phyloP scores from a whole-genome alignment of 2,113 vertebrate genomes.

The Zeus faber region DNA sequence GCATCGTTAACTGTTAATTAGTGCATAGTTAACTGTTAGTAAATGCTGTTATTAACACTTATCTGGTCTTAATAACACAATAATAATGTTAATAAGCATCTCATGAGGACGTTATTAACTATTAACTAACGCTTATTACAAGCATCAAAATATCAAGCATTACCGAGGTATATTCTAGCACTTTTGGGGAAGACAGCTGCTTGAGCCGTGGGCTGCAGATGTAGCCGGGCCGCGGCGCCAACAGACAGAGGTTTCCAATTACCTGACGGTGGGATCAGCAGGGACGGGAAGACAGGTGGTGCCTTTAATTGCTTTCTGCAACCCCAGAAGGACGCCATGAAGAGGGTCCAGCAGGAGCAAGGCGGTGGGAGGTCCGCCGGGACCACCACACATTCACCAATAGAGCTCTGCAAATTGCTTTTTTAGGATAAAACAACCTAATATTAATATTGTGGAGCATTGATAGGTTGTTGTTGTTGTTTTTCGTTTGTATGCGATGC shows the following conservation, averaged over 20 bases:
- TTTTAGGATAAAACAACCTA: conserved; percentile 38
- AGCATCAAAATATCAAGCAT: too few relatives aligned
- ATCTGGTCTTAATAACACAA: too few relatives aligned
- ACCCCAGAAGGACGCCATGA: conserved; percentile 51
- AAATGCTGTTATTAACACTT: too few relatives aligned
- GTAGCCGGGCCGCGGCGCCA: conserved; percentile 45
- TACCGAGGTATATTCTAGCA: conserved; percentile 25
- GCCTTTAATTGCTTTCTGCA: conserved; percentile 73
- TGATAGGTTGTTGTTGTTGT: not conserved
- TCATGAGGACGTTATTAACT: too few relatives aligned
- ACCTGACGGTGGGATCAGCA: conserved; percentile 54
- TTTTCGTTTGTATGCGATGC: too few relatives aligned
- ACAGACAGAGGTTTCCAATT: conserved; percentile 69
- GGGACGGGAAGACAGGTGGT: conserved; percentile 65
- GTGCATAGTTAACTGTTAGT: too few relatives aligned
- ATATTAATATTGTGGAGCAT: conserved; percentile 22
- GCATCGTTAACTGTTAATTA: too few relatives aligned
- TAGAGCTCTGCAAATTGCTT: conserved; percentile 54
- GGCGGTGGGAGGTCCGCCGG: conserved; percentile 19
- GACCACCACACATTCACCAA: conserved; percentile 36
- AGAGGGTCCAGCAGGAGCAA: conserved; percentile 32
- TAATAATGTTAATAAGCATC: too few relatives aligned
- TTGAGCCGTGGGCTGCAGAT: conserved; percentile 59
- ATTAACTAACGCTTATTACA: too few relatives aligned
- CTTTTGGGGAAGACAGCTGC: conserved; percentile 47